These are phyloP conservation scores for Tragelaphus oryx DNA, from an alignment of 2,797 vertebrate species.

Conservation along the genomic window DNA sequence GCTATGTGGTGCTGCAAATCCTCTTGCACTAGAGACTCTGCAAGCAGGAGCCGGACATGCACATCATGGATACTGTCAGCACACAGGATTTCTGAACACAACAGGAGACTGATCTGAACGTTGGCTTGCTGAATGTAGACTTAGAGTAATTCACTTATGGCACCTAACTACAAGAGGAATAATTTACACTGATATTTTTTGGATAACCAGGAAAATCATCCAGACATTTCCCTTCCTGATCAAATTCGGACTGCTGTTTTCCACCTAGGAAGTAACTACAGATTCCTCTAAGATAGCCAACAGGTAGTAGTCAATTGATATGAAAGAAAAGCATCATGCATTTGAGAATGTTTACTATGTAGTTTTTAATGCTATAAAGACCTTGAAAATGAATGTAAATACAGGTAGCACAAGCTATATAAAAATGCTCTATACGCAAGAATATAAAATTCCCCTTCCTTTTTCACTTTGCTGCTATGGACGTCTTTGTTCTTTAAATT, in stretches of 20 bases:
- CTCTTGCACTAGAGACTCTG: not conserved
- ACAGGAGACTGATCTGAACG: not conserved
- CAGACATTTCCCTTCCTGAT: not conserved
- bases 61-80: not conserved
- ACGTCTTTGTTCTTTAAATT: not conserved
- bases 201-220: not conserved
- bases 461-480: not conserved
- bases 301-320: not conserved
- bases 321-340: not conserved
- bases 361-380: not conserved
- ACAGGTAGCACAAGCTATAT: not conserved
- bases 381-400: not conserved
- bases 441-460: not conserved
- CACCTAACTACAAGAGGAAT: not conserved
- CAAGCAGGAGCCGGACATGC: not conserved
- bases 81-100: not conserved
- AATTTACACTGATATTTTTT: not conserved
- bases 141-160: not conserved
- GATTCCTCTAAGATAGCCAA: not conserved
- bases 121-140: not conserved
- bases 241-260: not conserved
- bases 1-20: not conserved
- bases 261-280: not conserved
- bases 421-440: not conserved
- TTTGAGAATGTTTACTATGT: not conserved